These are phyloP conservation scores for Labia minor DNA, from an alignment of 2,888 invertebrate genomes.

Conservation along the genomic window DNA sequence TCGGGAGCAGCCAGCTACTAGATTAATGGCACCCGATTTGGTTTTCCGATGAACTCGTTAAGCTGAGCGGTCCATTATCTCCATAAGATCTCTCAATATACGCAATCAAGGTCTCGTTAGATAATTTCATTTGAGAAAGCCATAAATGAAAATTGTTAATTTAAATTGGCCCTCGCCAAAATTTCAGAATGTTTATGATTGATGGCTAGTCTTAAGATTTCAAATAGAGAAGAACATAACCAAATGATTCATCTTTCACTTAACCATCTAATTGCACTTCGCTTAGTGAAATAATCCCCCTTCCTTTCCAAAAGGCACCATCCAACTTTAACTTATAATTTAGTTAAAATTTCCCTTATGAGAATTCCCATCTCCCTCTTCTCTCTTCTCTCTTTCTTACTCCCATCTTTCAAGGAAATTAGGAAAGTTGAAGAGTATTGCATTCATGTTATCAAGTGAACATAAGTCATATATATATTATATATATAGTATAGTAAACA, in stretches of 20 bases:
- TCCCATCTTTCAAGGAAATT: neutral
- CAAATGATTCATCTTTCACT: conserved; percentile 1
- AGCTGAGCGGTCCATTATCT: conserved; percentile 13
- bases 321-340: neutral
- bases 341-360: conserved; percentile 13
- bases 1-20: conserved; percentile 3
- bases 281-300: neutral
- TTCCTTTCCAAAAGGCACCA: neutral
- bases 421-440: neutral
- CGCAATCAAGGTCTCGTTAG: neutral
- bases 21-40: conserved; percentile 8
- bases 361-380: neutral
- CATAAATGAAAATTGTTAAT: neutral
- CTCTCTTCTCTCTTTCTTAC: neutral
- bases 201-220: neutral
- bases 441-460: neutral
- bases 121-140: neutral
- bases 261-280: neutral
- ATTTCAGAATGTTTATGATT: neutral
- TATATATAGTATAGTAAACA: neutral
- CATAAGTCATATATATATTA: neutral
- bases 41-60: conserved; percentile 13
- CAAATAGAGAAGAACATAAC: neutral
- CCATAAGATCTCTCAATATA: conserved; percentile 13
- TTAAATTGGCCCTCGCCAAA: neutral